Conservation (phyloP, 1,140 invertebrate species). For the Meloidogyne exigua region DNA sequence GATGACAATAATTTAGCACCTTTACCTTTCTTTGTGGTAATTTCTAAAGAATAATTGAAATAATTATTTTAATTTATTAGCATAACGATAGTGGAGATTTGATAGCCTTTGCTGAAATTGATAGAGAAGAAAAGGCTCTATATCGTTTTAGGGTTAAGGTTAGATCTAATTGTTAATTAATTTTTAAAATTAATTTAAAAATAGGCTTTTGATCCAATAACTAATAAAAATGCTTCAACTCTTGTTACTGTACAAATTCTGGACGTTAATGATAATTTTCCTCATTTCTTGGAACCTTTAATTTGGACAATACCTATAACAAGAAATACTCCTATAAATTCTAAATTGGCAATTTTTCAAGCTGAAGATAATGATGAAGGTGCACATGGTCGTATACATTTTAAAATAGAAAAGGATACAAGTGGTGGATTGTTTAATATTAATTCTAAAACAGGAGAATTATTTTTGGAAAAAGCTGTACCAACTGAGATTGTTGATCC, state of each 20-base stretch:
- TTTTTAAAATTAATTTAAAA: too few relatives aligned
- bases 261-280: constrained; percentile 62
- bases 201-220: constrained; percentile 8
- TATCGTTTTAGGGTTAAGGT: constrained; percentile 51
- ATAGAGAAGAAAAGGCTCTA: constrained; percentile 42
- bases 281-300: constrained; percentile 41
- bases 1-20: neutral
- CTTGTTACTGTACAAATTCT: constrained; percentile 51
- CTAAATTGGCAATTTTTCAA: constrained; percentile 33
- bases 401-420: constrained; percentile 31
- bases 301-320: constrained; percentile 40
- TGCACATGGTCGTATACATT: constrained; percentile 37
- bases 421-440: neutral
- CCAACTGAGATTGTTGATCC: neutral
- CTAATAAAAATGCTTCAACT: constrained; percentile 19
- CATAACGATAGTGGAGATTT: constrained; percentile 52
- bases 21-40: constrained; percentile 51
- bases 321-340: constrained; percentile 26
- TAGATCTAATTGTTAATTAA: neutral
- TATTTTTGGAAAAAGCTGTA: neutral
- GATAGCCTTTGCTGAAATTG: constrained; percentile 53
- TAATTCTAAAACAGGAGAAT: neutral
- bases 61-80: neutral
- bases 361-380: constrained; percentile 51
- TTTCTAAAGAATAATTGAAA: neutral